phyloP scores from a whole-genome alignment of 2,888 invertebrate species.

The Archips crataeganus region DNA sequence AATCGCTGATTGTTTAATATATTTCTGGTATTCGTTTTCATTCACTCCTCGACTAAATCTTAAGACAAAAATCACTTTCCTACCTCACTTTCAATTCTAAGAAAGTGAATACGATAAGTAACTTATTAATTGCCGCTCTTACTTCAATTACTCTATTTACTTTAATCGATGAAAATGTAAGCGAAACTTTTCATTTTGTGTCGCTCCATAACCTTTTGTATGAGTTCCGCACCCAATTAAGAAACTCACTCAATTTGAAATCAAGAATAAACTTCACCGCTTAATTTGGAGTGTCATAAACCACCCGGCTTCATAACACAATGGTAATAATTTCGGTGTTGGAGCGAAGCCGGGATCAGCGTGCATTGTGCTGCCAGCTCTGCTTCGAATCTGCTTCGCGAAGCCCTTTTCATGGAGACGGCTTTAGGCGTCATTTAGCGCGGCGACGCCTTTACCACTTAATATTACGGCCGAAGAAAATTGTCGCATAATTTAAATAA shows the following conservation, averaged over 20 bases:
- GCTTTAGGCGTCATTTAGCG: constrained; percentile 83
- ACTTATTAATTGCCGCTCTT: not conserved
- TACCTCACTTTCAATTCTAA: too few species aligned
- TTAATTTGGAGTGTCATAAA: constrained; percentile 75
- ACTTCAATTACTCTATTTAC: not conserved
- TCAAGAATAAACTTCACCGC: constrained; percentile 64
- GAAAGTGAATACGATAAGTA: not conserved
- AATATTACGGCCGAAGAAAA: constrained; percentile 77
- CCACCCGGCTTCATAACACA: constrained; percentile 74
- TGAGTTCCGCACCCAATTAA: constrained; percentile 15
- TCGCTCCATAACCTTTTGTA: not conserved
- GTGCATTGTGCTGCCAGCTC: constrained; percentile 65
- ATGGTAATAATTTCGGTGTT: constrained; percentile 73
- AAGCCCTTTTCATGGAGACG: constrained; percentile 73
- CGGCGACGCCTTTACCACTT: constrained; percentile 74
- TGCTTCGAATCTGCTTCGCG: constrained; percentile 74
- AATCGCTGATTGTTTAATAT: too few species aligned
- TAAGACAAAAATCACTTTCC: too few species aligned
- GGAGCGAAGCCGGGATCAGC: constrained; percentile 63
- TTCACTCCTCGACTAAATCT: too few species aligned
- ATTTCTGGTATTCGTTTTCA: too few species aligned
- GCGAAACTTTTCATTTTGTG: not conserved
- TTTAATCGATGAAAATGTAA: not conserved
- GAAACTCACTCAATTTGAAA: constrained; percentile 45
- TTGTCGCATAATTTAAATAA: constrained; percentile 83